Percentiles rank a stretch among this genome's conserved stretches.
phyloP scores from a whole-genome alignment of 2,888 invertebrate genomes.

The Chloromyia formosa region DNA sequence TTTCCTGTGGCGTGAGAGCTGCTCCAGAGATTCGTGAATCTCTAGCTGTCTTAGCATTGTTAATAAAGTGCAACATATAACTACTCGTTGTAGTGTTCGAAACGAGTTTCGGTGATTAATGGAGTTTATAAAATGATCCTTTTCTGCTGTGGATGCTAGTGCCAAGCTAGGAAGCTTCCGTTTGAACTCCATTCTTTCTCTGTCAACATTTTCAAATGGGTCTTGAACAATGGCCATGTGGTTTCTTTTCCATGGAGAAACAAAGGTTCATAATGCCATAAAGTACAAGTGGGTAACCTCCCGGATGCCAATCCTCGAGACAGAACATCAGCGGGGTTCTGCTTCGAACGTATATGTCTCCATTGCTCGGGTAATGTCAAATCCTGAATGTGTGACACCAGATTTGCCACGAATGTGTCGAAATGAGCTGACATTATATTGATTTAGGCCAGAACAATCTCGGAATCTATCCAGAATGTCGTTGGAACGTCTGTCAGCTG shows the following conservation, averaged over 20 bases:
- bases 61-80: too few species aligned
- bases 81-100: background rate
- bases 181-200: background rate
- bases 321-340: conserved; percentile 50
- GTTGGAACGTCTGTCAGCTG: conserved; percentile 32
- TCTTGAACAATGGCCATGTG: background rate
- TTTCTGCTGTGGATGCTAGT: background rate
- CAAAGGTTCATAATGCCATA: conserved; percentile 1
- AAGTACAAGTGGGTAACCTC: background rate
- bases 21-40: too few species aligned
- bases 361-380: conserved; percentile 32
- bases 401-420: conserved; percentile 48
- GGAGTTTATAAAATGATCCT: background rate
- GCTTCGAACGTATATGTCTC: conserved; percentile 46
- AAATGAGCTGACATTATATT: background rate
- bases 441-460: conserved; percentile 48
- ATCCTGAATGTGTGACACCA: conserved; percentile 48
- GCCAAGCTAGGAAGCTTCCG: background rate
- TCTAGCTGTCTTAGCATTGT: too few species aligned
- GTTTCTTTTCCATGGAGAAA: background rate
- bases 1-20: too few species aligned
- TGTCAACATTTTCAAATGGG: background rate
- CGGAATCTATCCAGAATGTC: conserved; percentile 53
- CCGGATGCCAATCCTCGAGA: conserved; percentile 46
- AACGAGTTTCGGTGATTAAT: background rate